A percentile compares a stretch with the other conserved stretches of the same genome.
Evolutionary conservation across 2,113 vertebrate genomes (phyloP).

Genomic region (Salvelinus fontinalis): DNA sequence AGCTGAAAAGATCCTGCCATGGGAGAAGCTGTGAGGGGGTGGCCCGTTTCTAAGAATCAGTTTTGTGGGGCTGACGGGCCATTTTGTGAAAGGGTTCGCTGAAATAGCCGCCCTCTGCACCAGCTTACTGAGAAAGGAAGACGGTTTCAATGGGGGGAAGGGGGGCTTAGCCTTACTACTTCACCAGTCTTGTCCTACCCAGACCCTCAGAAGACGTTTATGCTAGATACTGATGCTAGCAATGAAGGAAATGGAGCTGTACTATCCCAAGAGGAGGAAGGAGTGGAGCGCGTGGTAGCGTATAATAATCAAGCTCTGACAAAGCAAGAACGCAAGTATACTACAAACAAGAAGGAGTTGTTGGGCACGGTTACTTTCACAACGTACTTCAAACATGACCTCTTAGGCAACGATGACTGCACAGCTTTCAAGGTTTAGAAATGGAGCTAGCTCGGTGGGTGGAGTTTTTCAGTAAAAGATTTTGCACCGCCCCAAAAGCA

Average conservation of each 20-base stretch:
- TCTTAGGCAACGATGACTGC: neutral
- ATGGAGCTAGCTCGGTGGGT: no score
- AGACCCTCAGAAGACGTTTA: slow-evolving; percentile 7
- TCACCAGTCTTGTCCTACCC: slow-evolving; percentile 8
- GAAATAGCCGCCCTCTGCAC: slow-evolving; percentile 8
- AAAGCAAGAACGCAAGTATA: slow-evolving; percentile 8
- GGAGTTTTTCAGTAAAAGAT: no score
- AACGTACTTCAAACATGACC: neutral
- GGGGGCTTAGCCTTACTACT: neutral
- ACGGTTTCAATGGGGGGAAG: slow-evolving; percentile 5
- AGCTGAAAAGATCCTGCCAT: neutral
- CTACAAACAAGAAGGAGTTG: slow-evolving; percentile 15
- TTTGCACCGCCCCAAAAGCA: no score
- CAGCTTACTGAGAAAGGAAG: slow-evolving; percentile 6
- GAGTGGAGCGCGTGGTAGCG: neutral
- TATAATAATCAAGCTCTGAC: slow-evolving; percentile 17
- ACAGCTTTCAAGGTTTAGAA: no score
- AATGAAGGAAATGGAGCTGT: slow-evolving; percentile 11
- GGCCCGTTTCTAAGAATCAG: no score
- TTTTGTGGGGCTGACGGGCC: no score
- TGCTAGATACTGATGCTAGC: slow-evolving; percentile 19
- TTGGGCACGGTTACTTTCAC: slow-evolving; percentile 3
- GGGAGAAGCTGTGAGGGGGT: neutral
- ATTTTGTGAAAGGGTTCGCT: slow-evolving; percentile 13
- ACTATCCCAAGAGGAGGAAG: neutral